Evolutionary conservation across 1,140 invertebrate species (phyloP).

Genomic region (Drosophila tropicalis): DNA sequence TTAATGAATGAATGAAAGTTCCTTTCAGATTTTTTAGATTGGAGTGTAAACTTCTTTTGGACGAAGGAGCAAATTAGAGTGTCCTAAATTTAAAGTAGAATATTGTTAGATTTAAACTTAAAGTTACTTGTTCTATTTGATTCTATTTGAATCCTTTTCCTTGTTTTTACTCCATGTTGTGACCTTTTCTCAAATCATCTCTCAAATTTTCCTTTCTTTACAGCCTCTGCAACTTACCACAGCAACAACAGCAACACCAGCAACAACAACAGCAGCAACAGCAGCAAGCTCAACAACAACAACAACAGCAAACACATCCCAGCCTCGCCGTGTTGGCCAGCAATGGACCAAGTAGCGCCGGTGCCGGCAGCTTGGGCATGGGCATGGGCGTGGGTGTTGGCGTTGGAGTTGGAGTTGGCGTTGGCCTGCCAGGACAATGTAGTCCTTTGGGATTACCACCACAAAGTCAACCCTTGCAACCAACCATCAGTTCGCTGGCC

Average conservation of each 20-base stretch:
- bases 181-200: neutral
- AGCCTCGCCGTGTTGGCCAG: conserved; percentile 71
- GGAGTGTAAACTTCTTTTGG: no score
- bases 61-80: no score
- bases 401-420: conserved; percentile 14
- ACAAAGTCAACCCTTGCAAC: conserved; percentile 76
- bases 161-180: conserved; percentile 11
- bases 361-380: conserved; percentile 58
- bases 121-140: no score
- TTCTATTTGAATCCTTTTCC: no score
- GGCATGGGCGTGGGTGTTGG: conserved; percentile 57
- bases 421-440: conserved; percentile 63
- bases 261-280: conserved; percentile 60
- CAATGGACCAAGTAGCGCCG: conserved; percentile 75
- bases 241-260: conserved; percentile 46
- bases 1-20: no score
- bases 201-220: conserved; percentile 4
- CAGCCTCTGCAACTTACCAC: conserved; percentile 69
- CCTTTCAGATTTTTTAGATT: no score
- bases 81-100: no score
- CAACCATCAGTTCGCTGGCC: conserved; percentile 67
- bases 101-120: no score
- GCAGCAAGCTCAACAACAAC: conserved; percentile 51
- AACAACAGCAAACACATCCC: conserved; percentile 61
- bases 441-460: conserved; percentile 73